A percentile compares a stretch with the other conserved stretches of the same genome.
phyloP scores from a whole-genome alignment of 2,888 invertebrate species.

The Zygogramma bicolorata region DNA sequence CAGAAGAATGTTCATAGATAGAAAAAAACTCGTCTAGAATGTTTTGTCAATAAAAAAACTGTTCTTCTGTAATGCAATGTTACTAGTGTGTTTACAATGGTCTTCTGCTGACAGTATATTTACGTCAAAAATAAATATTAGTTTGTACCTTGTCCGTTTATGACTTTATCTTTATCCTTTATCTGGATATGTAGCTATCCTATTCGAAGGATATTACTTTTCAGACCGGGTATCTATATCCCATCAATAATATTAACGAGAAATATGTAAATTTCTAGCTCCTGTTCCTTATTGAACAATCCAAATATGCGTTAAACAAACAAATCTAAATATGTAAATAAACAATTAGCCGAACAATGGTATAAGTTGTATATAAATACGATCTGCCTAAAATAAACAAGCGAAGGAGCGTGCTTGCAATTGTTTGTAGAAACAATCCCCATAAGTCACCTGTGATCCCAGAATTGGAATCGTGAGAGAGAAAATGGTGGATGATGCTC shows the following conservation, averaged over 20 bases:
- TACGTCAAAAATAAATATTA: no score
- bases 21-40: no score
- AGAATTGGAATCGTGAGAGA: conserved; percentile 61
- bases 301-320: conserved; percentile 19
- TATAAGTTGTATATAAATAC: conserved; percentile 54
- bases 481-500: conserved; percentile 23
- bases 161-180: no score
- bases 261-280: background rate
- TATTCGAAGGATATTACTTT: background rate
- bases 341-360: conserved; percentile 59
- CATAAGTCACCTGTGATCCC: conserved; percentile 62
- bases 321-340: conserved; percentile 52
- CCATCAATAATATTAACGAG: conserved; percentile 6
- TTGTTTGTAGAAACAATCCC: conserved; percentile 62
- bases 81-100: no score
- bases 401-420: conserved; percentile 58
- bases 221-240: background rate
- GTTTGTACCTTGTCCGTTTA: no score
- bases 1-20: no score
- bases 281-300: conserved; percentile 10
- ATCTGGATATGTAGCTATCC: no score
- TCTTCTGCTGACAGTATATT: no score
- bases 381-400: conserved; percentile 57
- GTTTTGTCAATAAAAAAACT: no score
- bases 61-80: no score